Evolutionary conservation across 30 jellyfish, hydroid and myxozoan genomes (phyloP), one percentile per base, ranked within the genome.

Genomic region (Turritopsis dohrnii): DNA sequence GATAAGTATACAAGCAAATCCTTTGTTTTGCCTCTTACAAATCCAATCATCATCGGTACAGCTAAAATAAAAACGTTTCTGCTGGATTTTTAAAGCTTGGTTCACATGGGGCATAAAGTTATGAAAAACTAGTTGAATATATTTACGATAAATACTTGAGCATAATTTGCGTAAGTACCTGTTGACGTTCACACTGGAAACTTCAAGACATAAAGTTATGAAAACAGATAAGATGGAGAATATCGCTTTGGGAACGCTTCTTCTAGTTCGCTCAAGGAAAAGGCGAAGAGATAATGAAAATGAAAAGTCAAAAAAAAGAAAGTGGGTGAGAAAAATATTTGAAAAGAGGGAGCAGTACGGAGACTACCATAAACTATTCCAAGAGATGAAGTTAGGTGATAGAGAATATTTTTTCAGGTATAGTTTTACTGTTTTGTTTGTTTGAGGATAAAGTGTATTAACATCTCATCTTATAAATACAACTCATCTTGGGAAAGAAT

Each of bases 151-250:
- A 60, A 23, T 60, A 60, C 21, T 60, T 60, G 73, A 60, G 73
- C 21, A 60, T 23, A 60, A 18, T 60, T 60, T 60, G 19, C 73
- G 21, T 60, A 60, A 60, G 73, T 60, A 60, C 73, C 73, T 60
- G 73, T 23, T 60, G 73, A 23, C 73, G 73, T 60, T 60, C 73
- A 60, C 73, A n/a, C n/a, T n/a, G n/a, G n/a, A n/a, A n/a, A n/a
- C n/a, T n/a, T n/a, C n/a, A n/a, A n/a, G n/a, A n/a, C 73, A 60
- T 60, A 60, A 60, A 60, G 19, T 60, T 60, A 0, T 60, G 73
- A 60, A 60, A 60, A 23, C 22, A 60, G 21, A 0, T 23, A 60
- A 60, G 73, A 60, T 60, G 73, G 73, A 60, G 73, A 60, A 60
- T 60, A 60, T 60, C 21, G 73, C 22, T 60, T 60, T 60, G 21